A percentile compares a stretch with the other conserved stretches of the same genome.
Conservation (phyloP, 2,113 vertebrate genomes). For the Thunnus thynnus region DNA sequence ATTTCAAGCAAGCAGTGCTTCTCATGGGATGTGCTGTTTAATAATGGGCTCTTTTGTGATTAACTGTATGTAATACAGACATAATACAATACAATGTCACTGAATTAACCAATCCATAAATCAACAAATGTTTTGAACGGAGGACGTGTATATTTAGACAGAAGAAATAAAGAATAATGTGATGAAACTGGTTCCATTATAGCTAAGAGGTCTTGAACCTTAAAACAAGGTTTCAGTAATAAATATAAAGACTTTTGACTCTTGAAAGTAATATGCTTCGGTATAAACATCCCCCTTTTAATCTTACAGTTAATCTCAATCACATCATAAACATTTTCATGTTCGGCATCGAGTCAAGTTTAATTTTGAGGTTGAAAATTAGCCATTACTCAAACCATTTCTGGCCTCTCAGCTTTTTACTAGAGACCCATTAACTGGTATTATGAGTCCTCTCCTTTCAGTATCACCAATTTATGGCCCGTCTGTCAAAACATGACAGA, state of each 20-base stretch:
- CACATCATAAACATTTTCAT: constrained; percentile 34
- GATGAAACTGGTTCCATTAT: constrained; percentile 33
- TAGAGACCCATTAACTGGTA: constrained; percentile 55
- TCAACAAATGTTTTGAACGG: constrained; percentile 37
- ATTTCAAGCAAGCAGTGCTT: background rate
- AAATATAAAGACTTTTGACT: constrained; percentile 32
- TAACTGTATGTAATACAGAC: constrained; percentile 2
- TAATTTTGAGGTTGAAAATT: constrained; percentile 1
- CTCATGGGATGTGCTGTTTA: background rate
- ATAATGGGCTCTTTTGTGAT: background rate
- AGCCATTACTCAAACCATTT: constrained; percentile 43
- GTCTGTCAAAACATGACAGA: constrained; percentile 75
- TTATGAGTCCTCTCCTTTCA: constrained; percentile 59
- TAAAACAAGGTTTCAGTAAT: constrained; percentile 35
- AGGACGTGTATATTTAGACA: constrained; percentile 29
- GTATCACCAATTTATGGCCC: constrained; percentile 70
- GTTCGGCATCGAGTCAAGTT: constrained; percentile 6
- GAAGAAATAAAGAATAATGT: constrained; percentile 43
- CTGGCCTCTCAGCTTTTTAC: constrained; percentile 46
- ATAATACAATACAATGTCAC: constrained; percentile 3
- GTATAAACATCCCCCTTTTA: constrained; percentile 42
- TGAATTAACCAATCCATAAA: constrained; percentile 18
- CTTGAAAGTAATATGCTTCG: background rate
- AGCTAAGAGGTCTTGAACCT: constrained; percentile 36
- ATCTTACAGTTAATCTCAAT: constrained; percentile 18